Evolutionary conservation across 2,797 vertebrate species (phyloP), one percentile per base, ranked within the genome.

Genomic region (Melanogrammus aeglefinus): DNA sequence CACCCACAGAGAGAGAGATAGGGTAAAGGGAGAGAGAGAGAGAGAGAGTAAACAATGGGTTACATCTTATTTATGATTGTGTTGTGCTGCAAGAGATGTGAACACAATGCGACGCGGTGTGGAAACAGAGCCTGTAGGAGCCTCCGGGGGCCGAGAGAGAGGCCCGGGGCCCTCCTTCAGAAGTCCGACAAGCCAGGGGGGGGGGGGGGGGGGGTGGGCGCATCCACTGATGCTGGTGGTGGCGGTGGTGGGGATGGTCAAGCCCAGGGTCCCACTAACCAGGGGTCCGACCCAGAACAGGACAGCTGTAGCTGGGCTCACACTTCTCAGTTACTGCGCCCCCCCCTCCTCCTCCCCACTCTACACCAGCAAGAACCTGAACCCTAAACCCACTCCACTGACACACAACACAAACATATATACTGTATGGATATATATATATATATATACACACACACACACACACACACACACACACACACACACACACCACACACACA

Each of bases 261-360:
- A 44, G 41, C 80, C 81, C 82, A 76, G 21, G 71, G 44, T 29
- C 35, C 35, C 36, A 38, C 36, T 38, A 12, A 16, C 82, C 86
- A 88, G 76, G 83, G 88, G 86, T 87, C 84, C 80, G 51, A 86
- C 84, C 87, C 84, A 81, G 83, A 84, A 83, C 88, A 80, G 89
- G 86, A 87, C 90, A 86, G 85, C 88, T 77, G 86, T 84, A 86
- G 85, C 87, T 78, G 83, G 86, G 86, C 90, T 90, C 89, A 88
- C 85, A 76, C 88, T 85, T 89, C 88, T 91, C 91, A 57, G 89
- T 92, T 91, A 91, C 91, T 91, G 86, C 13, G 12, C 41, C 41
- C 4, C 41, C 12, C 41, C 13, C 41, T 12, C 41, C 13, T 2
- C 41, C 12, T 9, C 41, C 41, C 39, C 12, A 41, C 39, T 13